phyloP scores from a whole-genome alignment of 2,888 invertebrate species.

The Argyresthia goedartella region DNA sequence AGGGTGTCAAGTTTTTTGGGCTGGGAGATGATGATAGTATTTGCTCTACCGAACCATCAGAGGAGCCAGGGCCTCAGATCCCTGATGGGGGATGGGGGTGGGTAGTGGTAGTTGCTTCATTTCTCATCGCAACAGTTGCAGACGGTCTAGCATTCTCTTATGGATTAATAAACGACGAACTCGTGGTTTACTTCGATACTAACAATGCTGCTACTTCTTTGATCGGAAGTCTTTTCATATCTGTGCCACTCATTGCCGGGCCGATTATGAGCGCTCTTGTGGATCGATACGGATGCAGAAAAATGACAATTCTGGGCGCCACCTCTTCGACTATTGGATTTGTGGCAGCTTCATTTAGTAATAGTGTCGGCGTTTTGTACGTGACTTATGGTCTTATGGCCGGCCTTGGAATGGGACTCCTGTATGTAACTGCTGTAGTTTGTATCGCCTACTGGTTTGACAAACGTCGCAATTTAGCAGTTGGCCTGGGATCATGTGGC shows the following conservation, averaged over 20 bases:
- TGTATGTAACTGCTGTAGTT: slow-evolving; percentile 92
- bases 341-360: slow-evolving; percentile 77
- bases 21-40: slow-evolving; percentile 64
- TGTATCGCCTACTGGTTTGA: slow-evolving; percentile 95
- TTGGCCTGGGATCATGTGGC: slow-evolving; percentile 89
- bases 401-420: slow-evolving; percentile 85
- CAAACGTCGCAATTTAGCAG: slow-evolving; percentile 86
- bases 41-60: slow-evolving; percentile 43
- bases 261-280: slow-evolving; percentile 88
- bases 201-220: slow-evolving; percentile 88
- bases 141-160: slow-evolving; percentile 96
- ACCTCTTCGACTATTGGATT: slow-evolving; percentile 82
- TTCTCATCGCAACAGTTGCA: slow-evolving; percentile 88
- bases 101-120: slow-evolving; percentile 89
- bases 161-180: slow-evolving; percentile 86
- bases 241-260: slow-evolving; percentile 88
- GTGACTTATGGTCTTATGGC: slow-evolving; percentile 88
- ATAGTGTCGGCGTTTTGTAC: slow-evolving; percentile 81
- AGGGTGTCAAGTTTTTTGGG: slow-evolving; percentile 65
- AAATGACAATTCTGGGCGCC: slow-evolving; percentile 81
- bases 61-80: slow-evolving; percentile 67
- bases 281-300: slow-evolving; percentile 85
- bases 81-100: slow-evolving; percentile 94
- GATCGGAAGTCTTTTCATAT: slow-evolving; percentile 90
- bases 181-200: slow-evolving; percentile 81